These are phyloP conservation scores for Gandaritis pyraliata DNA, from an alignment of 2,888 invertebrate genomes.

Conservation along the genomic window DNA sequence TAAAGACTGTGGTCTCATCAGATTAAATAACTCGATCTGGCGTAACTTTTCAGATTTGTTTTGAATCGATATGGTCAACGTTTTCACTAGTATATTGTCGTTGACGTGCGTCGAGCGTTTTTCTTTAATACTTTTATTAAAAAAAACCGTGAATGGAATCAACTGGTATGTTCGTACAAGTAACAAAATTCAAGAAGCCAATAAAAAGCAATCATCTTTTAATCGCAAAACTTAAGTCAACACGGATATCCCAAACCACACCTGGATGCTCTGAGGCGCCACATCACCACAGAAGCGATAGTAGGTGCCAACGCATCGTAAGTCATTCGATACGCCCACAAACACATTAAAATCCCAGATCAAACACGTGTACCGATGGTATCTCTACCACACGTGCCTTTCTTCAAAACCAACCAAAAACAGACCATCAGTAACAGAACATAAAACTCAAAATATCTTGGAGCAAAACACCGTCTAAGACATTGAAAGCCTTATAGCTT, in stretches of 20 bases:
- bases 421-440: neutral
- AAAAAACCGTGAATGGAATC: neutral
- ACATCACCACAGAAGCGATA: conserved; percentile 49
- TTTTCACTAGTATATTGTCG: no score
- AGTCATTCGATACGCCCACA: conserved; percentile 80
- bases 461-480: conserved; percentile 7
- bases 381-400: conserved; percentile 71
- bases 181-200: neutral
- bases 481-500: conserved; percentile 19
- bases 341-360: conserved; percentile 72
- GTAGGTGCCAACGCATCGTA: conserved; percentile 11
- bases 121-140: neutral
- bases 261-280: conserved; percentile 69
- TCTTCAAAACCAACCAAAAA: conserved; percentile 14
- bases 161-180: neutral
- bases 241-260: conserved; percentile 41
- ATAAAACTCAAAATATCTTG: conserved; percentile 24
- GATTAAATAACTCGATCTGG: no score
- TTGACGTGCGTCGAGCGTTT: no score
- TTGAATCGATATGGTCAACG: no score
- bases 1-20: neutral
- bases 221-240: conserved; percentile 29
- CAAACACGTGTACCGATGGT: conserved; percentile 75
- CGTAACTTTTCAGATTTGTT: no score
- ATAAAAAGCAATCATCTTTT: conserved; percentile 6